Conservation (phyloP, 2,888 invertebrate genomes). For the Ephialtes manifestator region DNA sequence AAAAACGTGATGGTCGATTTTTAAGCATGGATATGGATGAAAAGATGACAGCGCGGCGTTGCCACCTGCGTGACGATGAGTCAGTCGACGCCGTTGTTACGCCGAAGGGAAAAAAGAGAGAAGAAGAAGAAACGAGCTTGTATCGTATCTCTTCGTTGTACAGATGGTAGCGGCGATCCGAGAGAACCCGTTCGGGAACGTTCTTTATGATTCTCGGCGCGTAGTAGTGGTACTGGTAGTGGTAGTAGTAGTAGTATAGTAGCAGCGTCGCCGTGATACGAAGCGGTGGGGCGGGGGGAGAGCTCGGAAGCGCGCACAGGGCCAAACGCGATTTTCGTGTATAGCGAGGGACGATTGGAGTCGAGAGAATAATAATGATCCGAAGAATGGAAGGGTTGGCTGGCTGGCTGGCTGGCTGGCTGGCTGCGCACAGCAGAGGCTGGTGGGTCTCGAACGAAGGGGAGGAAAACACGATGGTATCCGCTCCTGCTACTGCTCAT, state of each 20-base stretch:
- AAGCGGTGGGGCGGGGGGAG: background rate
- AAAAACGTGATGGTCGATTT: background rate
- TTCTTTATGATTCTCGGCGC: conserved; percentile 21
- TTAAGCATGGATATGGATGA: conserved; percentile 62
- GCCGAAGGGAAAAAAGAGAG: conserved; percentile 47
- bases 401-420: conserved; percentile 41
- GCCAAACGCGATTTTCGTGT: conserved; percentile 33
- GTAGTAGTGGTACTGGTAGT: background rate
- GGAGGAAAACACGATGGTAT: conserved; percentile 47
- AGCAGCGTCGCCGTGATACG: background rate
- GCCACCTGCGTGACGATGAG: conserved; percentile 62
- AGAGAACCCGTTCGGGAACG: conserved; percentile 41
- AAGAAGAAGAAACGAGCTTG: conserved; percentile 11
- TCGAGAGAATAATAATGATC: conserved; percentile 41
- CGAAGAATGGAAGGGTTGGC: background rate
- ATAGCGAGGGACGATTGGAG: background rate
- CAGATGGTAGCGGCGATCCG: conserved; percentile 32
- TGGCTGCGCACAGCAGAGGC: conserved; percentile 45
- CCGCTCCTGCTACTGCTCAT: conserved; percentile 28
- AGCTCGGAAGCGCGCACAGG: conserved; percentile 7
- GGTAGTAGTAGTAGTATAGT: too few relatives aligned
- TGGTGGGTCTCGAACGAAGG: conserved; percentile 35
- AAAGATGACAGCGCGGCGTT: conserved; percentile 46
- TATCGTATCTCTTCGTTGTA: conserved; percentile 9
- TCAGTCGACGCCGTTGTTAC: conserved; percentile 24